A percentile compares a stretch with the other conserved stretches of the same genome.
Evolutionary conservation across 2,888 invertebrate genomes (phyloP).

Genomic region (Chloroclystis v-ata): DNA sequence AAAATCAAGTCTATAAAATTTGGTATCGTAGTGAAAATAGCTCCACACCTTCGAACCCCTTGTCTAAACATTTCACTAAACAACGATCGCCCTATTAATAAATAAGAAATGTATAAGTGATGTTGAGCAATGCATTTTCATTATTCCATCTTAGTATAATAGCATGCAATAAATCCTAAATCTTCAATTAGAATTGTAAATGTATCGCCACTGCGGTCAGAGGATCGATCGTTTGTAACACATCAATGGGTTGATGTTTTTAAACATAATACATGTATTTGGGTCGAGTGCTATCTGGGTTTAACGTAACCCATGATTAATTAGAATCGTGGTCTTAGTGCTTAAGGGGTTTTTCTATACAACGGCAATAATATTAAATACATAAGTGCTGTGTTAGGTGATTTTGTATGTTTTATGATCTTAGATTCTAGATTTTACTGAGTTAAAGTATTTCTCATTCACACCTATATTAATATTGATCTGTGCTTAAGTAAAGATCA

Average conservation of each 20-base stretch:
- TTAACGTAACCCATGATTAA: conserved; percentile 39
- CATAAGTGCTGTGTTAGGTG: too few relatives aligned
- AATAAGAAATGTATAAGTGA: too few relatives aligned
- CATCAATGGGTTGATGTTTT: conserved; percentile 38
- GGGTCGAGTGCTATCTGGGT: conserved; percentile 45
- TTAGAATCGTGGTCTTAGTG: conserved; percentile 35
- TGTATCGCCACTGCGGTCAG: conserved; percentile 21
- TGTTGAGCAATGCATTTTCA: too few relatives aligned
- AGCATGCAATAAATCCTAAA: conserved; percentile 3
- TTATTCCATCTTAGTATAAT: background rate
- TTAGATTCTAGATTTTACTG: too few relatives aligned
- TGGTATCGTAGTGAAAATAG: too few relatives aligned
- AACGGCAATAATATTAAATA: background rate
- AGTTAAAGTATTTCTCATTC: too few relatives aligned
- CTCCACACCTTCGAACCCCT: too few relatives aligned
- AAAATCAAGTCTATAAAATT: too few relatives aligned
- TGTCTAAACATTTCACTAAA: background rate
- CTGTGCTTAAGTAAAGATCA: too few relatives aligned
- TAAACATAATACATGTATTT: conserved; percentile 34
- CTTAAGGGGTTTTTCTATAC: background rate
- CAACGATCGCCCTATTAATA: background rate
- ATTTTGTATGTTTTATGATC: too few relatives aligned
- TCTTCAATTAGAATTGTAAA: conserved; percentile 21
- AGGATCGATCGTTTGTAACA: conserved; percentile 33
- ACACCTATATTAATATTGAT: too few relatives aligned